phyloP scores from a whole-genome alignment of 2,888 invertebrate genomes.

The Argyresthia albistria region DNA sequence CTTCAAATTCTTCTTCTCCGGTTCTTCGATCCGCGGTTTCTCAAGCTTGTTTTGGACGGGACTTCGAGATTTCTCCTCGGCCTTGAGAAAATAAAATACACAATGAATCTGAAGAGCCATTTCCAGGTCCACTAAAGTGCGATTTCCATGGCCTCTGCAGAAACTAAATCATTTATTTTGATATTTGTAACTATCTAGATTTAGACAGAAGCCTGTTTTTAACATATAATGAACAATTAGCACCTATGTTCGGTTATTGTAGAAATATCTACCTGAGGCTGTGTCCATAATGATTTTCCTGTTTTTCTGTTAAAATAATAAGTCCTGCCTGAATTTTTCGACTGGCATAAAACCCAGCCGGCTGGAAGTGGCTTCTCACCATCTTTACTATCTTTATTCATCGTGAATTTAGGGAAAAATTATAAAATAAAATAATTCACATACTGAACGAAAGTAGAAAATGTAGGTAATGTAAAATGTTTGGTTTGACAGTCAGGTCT shows the following conservation, averaged over 20 bases:
- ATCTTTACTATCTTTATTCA: constrained; percentile 43
- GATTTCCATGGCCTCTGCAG: background rate
- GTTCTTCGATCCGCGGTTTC: constrained; percentile 25
- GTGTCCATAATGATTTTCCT: constrained; percentile 59
- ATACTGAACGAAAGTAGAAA: background rate
- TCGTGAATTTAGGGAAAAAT: constrained; percentile 24
- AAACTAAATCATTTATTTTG: background rate
- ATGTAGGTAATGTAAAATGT: too few species aligned
- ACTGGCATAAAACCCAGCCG: constrained; percentile 56
- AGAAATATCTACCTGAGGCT: constrained; percentile 49
- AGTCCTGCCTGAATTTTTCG: constrained; percentile 54
- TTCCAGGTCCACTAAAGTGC: background rate
- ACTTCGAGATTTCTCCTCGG: constrained; percentile 25
- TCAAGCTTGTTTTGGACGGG: constrained; percentile 30
- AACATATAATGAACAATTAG: background rate
- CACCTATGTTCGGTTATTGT: background rate
- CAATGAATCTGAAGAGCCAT: constrained; percentile 15
- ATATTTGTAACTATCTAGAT: background rate
- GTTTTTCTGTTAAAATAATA: constrained; percentile 63
- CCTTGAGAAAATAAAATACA: constrained; percentile 29
- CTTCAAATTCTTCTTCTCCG: constrained; percentile 33
- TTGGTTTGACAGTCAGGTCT: constrained; percentile 2
- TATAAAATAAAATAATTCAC: constrained; percentile 1
- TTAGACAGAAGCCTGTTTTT: background rate
- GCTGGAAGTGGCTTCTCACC: constrained; percentile 52